A percentile compares a stretch with the other conserved stretches of the same genome.
These are phyloP conservation scores for Brachylomia viminalis DNA, from an alignment of 2,888 invertebrate genomes.

Conservation along the genomic window DNA sequence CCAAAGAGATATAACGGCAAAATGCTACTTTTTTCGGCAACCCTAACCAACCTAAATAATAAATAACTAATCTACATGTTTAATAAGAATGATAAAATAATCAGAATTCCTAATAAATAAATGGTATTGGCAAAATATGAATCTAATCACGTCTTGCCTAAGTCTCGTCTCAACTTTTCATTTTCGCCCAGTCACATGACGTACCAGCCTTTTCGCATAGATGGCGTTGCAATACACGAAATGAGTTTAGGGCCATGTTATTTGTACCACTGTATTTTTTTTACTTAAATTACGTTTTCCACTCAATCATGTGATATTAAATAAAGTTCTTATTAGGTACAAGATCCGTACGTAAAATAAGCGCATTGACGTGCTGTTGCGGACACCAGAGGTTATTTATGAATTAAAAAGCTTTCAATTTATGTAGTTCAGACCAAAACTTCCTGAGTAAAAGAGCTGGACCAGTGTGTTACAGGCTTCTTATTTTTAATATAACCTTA, in stretches of 20 bases:
- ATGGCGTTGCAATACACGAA: conserved; percentile 35
- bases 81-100: not conserved
- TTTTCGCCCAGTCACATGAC: not conserved
- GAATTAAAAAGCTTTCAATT: not conserved
- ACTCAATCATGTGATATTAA: no score
- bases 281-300: not conserved
- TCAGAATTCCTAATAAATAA: no score
- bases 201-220: conserved; percentile 17
- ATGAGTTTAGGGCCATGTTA: not conserved
- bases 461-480: not conserved
- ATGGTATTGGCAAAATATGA: not conserved
- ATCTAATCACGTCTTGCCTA: not conserved
- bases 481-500: no score
- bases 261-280: not conserved
- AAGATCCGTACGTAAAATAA: not conserved
- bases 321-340: not conserved
- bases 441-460: not conserved
- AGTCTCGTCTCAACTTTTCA: not conserved
- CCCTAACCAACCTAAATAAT: not conserved
- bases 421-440: no score
- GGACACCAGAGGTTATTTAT: not conserved
- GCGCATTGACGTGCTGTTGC: not conserved
- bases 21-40: not conserved
- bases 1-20: not conserved
- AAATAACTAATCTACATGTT: no score